These are phyloP conservation scores for Lutjanus argentimaculatus DNA, from an alignment of 2,797 vertebrate species.

Conservation along the genomic window DNA sequence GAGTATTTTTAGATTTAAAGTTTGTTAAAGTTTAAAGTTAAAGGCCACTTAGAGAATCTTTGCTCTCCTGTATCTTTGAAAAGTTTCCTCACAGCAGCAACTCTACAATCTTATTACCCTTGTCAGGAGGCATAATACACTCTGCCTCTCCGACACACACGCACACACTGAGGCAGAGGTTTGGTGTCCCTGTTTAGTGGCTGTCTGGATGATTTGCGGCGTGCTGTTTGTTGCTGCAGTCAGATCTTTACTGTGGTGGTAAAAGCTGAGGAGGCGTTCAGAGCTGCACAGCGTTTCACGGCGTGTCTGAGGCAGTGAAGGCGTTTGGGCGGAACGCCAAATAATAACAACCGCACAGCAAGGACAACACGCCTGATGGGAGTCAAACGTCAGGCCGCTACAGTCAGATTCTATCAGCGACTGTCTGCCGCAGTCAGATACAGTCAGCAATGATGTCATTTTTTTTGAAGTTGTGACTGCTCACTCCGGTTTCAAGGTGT, in stretches of 20 bases:
- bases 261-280: constrained; percentile 60
- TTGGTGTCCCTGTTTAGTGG: constrained; percentile 42
- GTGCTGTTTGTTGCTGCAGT: constrained; percentile 58
- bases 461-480: too few species aligned
- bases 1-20: not conserved
- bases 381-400: constrained; percentile 21
- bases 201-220: constrained; percentile 67
- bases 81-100: constrained; percentile 43
- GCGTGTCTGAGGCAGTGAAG: constrained; percentile 31
- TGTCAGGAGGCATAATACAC: constrained; percentile 53
- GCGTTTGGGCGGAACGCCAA: constrained; percentile 53
- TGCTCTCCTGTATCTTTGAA: constrained; percentile 36
- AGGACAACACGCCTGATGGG: constrained; percentile 40
- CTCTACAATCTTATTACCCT: constrained; percentile 53
- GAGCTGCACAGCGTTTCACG: constrained; percentile 33
- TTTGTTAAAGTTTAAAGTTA: constrained; percentile 22
- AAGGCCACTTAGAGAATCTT: constrained; percentile 23
- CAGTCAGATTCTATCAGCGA: constrained; percentile 10
- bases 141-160: constrained; percentile 8
- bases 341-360: constrained; percentile 49
- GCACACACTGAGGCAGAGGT: constrained; percentile 28
- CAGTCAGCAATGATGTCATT: too few species aligned
- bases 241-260: constrained; percentile 63
- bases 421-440: not conserved
- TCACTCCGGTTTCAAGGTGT: not conserved